Base-by-base conservation (phyloP, 2,888 invertebrate genomes). In the Stenodema calcarata region DNA sequence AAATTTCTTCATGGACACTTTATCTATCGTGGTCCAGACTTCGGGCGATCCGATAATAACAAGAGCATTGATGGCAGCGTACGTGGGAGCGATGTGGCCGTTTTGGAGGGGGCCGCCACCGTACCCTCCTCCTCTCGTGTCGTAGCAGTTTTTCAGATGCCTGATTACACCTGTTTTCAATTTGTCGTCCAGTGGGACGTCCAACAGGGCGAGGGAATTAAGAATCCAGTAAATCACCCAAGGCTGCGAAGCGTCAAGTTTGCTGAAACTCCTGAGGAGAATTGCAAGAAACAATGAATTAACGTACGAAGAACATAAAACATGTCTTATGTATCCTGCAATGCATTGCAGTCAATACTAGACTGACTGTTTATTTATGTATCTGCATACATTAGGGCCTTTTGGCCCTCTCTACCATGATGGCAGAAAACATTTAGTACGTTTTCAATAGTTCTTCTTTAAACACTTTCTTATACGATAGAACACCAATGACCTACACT, bases 171-270 rank as follows among this genome's bases (percentile, higher is more conserved):
- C 91, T 50, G 92, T 91, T 88, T 93, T 92, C 12, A 92, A 92
- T 35, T 92, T 92, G 47, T 93, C 92, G 12, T 93, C 92, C 86
- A 96, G 91, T 87, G 92, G 92, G 88, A 93, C 93, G 88, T 94
- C 94, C 47, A 98, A 91, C 88, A 99, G 92, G 91, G 96, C 95
- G 50, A 99, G 92, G 6, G 97, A 94, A 92, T 99, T 98, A 47
- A 99, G 91, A 88, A 97, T 97, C 99, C 99, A 99, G 91, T 98
- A 99, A 90, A 97, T 95, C 88, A 99, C 92, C 99, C 99, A 99
- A 9, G 99, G 95, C 90, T 98, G 94, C 91, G 98, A 99, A 12
- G 97, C 96, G 93, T 99, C 99, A 89, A 99, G 92, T 90, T 94
- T 94, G 94, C 94, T 88, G 69, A 90, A 90, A n/a, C 84, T 54